phyloP scores from a whole-genome alignment of 2,797 vertebrate genomes.

The Acanthornis magna region DNA sequence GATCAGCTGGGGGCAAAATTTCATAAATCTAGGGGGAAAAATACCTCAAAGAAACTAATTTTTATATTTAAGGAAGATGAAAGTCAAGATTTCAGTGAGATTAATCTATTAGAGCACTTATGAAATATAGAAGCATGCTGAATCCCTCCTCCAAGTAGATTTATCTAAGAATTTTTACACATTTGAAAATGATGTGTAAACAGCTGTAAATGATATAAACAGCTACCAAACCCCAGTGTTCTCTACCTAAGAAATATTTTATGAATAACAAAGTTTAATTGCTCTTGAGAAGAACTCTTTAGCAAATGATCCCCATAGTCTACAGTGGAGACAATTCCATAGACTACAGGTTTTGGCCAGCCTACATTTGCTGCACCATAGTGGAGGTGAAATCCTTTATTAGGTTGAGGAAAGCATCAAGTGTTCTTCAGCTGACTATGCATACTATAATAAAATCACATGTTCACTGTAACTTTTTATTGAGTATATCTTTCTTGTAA shows the following conservation, averaged over 20 bases:
- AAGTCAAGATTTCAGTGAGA: background rate
- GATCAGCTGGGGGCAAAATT: background rate
- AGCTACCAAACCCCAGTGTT: background rate
- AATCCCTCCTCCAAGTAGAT: background rate
- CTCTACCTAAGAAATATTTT: background rate
- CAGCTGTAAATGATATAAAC: background rate
- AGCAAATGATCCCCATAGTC: background rate
- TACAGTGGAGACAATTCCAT: background rate
- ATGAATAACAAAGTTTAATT: background rate
- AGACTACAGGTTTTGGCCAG: background rate
- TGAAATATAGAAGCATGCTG: background rate
- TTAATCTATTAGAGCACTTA: background rate
- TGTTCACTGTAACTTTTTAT: background rate
- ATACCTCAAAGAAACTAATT: background rate
- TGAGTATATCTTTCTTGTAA: background rate
- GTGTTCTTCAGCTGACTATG: background rate
- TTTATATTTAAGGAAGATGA: background rate
- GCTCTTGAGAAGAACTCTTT: background rate
- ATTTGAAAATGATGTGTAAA: background rate
- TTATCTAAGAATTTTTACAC: background rate
- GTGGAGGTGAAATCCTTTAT: background rate
- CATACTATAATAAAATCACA: background rate
- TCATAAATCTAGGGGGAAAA: background rate
- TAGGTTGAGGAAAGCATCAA: background rate
- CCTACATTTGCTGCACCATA: background rate